phyloP scores from a whole-genome alignment of 2,113 vertebrate species.

The Dissostichus mawsoni region DNA sequence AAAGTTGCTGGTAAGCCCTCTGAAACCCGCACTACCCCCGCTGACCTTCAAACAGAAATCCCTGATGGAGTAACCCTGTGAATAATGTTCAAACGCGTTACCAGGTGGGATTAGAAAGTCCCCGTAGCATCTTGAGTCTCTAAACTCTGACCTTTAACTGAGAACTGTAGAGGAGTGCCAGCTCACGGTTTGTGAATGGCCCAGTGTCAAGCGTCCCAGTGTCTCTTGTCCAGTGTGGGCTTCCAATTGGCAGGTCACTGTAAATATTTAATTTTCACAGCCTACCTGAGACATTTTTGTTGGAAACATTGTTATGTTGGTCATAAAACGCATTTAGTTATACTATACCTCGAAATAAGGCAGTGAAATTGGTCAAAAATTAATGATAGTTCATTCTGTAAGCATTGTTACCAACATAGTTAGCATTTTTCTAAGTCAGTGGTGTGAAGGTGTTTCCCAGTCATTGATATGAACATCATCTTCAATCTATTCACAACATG shows the following conservation, averaged over 20 bases:
- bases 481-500: neutral
- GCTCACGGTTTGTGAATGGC: conserved; percentile 25
- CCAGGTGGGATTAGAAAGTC: conserved; percentile 63
- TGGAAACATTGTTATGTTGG: neutral
- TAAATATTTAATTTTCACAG: neutral
- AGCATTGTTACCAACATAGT: neutral
- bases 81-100: conserved; percentile 46
- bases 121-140: conserved; percentile 2
- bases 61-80: conserved; percentile 17
- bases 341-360: neutral
- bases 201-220: conserved; percentile 35
- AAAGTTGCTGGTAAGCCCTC: conserved; percentile 59
- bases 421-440: too few relatives aligned
- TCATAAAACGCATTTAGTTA: neutral
- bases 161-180: conserved; percentile 44
- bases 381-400: neutral
- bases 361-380: neutral
- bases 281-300: neutral
- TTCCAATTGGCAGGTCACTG: neutral
- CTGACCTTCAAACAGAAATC: conserved; percentile 57
- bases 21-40: conserved; percentile 32
- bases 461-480: neutral
- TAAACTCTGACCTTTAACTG: conserved; percentile 44
- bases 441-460: neutral
- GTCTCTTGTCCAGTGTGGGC: neutral